Evolutionary conservation across 2,113 vertebrate species (phyloP).

Genomic region (Saccopteryx bilineata): DNA sequence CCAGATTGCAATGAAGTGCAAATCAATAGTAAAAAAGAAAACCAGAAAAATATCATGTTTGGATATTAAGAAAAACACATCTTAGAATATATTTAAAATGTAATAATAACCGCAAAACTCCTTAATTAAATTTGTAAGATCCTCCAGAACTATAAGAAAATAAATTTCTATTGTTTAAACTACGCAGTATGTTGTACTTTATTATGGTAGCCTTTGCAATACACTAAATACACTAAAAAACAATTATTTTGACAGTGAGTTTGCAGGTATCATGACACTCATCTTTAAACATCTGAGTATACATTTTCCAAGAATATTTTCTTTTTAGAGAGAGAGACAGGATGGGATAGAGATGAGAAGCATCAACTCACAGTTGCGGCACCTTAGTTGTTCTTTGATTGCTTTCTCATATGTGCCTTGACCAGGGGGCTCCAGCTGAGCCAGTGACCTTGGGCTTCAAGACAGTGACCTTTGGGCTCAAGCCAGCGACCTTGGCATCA

Average conservation of each 20-base stretch:
- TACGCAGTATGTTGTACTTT: not conserved
- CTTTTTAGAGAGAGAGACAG: not conserved
- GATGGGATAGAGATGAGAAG: too few species aligned
- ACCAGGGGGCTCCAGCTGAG: too few species aligned
- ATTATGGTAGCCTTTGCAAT: not conserved
- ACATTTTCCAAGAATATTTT: slow-evolving; percentile 48
- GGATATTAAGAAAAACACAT: not conserved
- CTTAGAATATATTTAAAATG: slow-evolving; percentile 38
- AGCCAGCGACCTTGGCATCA: too few species aligned
- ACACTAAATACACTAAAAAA: not conserved
- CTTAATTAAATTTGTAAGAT: slow-evolving; percentile 7
- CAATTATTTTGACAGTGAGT: not conserved
- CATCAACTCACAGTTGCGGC: too few species aligned
- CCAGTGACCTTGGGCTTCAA: too few species aligned
- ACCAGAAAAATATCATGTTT: slow-evolving; percentile 35
- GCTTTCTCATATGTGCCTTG: too few species aligned
- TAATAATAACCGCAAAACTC: slow-evolving; percentile 17
- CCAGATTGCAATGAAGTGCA: slow-evolving; percentile 11
- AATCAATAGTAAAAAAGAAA: slow-evolving; percentile 11
- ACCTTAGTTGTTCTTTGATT: too few species aligned
- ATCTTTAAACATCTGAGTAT: not conserved
- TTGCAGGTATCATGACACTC: not conserved
- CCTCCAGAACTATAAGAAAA: slow-evolving; percentile 19
- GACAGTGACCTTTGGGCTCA: too few species aligned
- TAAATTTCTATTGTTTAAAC: not conserved